Percentiles rank a stretch among this genome's conserved stretches.
These are phyloP conservation scores for Channa maculata DNA, from an alignment of 2,113 vertebrate species.

Conservation along the genomic window DNA sequence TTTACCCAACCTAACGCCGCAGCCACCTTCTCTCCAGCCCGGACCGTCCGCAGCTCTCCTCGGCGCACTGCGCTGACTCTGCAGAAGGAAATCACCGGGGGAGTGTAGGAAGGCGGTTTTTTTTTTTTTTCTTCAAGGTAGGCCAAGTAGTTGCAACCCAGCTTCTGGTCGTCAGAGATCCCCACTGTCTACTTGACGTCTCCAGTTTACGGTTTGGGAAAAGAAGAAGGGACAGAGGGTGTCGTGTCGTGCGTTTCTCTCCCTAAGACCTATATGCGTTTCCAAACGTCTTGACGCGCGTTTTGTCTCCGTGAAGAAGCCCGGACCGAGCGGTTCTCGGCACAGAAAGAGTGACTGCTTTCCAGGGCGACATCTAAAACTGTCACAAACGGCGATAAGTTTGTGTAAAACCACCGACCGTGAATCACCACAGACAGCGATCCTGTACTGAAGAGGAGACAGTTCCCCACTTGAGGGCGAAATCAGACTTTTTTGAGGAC, in stretches of 20 bases:
- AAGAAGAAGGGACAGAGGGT: constrained; percentile 42
- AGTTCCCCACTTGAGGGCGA: constrained; percentile 85
- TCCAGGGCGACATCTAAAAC: constrained; percentile 12
- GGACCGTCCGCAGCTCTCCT: constrained; percentile 66
- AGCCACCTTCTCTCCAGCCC: constrained; percentile 71
- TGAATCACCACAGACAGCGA: constrained; percentile 32
- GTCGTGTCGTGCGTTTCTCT: constrained; percentile 46
- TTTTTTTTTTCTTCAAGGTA: constrained; percentile 61
- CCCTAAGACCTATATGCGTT: constrained; percentile 47
- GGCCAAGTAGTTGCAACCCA: constrained; percentile 59
- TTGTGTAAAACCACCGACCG: constrained; percentile 44
- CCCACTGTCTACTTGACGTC: constrained; percentile 37
- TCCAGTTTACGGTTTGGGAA: constrained; percentile 35
- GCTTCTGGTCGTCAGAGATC: constrained; percentile 58
- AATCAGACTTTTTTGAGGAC: constrained; percentile 81
- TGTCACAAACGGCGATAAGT: constrained; percentile 45
- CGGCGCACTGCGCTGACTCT: constrained; percentile 70
- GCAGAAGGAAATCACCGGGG: constrained; percentile 70
- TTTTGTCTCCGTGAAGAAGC: constrained; percentile 43
- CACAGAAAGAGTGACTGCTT: constrained; percentile 31
- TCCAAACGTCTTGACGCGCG: constrained; percentile 67
- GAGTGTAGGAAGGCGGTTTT: constrained; percentile 65
- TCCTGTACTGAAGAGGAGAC: constrained; percentile 70
- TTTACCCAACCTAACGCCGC: constrained; percentile 58
- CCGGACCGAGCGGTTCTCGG: constrained; percentile 16